These are phyloP conservation scores for Xiphophorus couchianus DNA, from an alignment of 2,113 vertebrate species.

Conservation along the genomic window DNA sequence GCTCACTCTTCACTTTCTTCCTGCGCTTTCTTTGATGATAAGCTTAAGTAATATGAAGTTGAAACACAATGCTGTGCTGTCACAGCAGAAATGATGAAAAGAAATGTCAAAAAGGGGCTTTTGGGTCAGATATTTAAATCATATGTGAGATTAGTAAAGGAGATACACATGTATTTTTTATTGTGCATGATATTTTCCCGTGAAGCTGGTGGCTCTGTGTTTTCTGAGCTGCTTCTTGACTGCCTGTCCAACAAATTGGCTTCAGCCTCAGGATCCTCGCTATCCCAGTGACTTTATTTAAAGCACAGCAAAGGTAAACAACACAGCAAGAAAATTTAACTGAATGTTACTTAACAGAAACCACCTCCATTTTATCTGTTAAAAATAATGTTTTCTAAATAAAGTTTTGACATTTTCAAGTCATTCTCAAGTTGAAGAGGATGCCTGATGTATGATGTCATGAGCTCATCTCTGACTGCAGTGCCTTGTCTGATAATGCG, in stretches of 20 bases:
- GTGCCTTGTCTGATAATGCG: not conserved
- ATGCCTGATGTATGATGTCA: not conserved
- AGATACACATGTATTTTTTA: not conserved
- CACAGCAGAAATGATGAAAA: constrained; percentile 24
- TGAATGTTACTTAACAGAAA: too few relatives aligned
- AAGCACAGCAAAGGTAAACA: too few relatives aligned
- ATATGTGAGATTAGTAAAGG: not conserved
- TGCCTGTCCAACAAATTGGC: constrained; percentile 41
- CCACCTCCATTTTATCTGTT: not conserved
- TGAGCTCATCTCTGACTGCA: not conserved
- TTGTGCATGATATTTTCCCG: not conserved
- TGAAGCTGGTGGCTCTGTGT: not conserved
- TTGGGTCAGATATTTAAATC: constrained; percentile 1
- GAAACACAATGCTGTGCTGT: constrained; percentile 19
- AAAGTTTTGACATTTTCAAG: not conserved
- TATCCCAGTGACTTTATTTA: too few relatives aligned
- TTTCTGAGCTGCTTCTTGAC: constrained; percentile 18
- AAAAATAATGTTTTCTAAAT: not conserved
- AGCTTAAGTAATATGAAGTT: constrained; percentile 25
- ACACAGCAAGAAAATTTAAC: too few relatives aligned
- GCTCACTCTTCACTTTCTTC: not conserved
- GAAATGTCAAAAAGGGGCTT: constrained; percentile 5
- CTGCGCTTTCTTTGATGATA: constrained; percentile 53
- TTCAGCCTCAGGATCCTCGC: not conserved
- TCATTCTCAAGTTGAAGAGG: not conserved